These are phyloP conservation scores for Ferdinandea cuprea DNA, from an alignment of 2,888 invertebrate species.

Conservation along the genomic window DNA sequence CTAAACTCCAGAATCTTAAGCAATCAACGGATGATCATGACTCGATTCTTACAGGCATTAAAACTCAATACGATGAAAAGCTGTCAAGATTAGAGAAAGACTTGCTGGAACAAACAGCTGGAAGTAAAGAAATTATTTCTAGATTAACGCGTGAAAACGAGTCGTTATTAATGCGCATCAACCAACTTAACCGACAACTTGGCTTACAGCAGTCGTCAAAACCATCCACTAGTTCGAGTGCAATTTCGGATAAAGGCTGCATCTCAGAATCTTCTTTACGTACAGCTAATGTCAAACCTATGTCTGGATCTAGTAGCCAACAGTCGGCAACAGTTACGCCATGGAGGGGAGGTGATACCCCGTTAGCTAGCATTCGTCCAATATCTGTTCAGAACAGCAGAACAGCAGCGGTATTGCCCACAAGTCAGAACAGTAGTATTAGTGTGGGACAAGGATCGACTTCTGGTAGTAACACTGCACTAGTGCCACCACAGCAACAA, in stretches of 20 bases:
- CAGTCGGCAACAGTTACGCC: slow-evolving; percentile 85
- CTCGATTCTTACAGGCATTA: slow-evolving; percentile 85
- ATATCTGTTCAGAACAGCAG: slow-evolving; percentile 90
- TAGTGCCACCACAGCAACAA: slow-evolving; percentile 86
- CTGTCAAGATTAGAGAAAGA: slow-evolving; percentile 89
- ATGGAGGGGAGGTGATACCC: slow-evolving; percentile 91
- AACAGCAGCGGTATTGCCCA: slow-evolving; percentile 91
- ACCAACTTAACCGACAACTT: slow-evolving; percentile 87
- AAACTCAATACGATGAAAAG: slow-evolving; percentile 88
- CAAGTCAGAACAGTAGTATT: slow-evolving; percentile 84
- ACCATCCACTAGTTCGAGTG: slow-evolving; percentile 87
- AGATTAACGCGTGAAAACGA: slow-evolving; percentile 87
- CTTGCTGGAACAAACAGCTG: slow-evolving; percentile 86
- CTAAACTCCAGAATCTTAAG: slow-evolving; percentile 84
- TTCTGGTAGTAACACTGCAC: slow-evolving; percentile 83
- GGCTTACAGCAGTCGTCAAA: slow-evolving; percentile 87
- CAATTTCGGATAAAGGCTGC: slow-evolving; percentile 85
- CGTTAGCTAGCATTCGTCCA: slow-evolving; percentile 95
- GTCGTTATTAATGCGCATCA: slow-evolving; percentile 88
- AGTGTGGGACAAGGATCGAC: slow-evolving; percentile 80
- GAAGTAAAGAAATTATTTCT: slow-evolving; percentile 84
- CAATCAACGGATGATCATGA: slow-evolving; percentile 86
- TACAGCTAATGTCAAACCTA: slow-evolving; percentile 97
- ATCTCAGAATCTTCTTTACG: slow-evolving; percentile 85
- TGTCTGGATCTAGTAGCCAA: slow-evolving; percentile 88